These are phyloP conservation scores for Iguana delicatissima DNA, from an alignment of 2,797 vertebrate species.

Conservation along the genomic window DNA sequence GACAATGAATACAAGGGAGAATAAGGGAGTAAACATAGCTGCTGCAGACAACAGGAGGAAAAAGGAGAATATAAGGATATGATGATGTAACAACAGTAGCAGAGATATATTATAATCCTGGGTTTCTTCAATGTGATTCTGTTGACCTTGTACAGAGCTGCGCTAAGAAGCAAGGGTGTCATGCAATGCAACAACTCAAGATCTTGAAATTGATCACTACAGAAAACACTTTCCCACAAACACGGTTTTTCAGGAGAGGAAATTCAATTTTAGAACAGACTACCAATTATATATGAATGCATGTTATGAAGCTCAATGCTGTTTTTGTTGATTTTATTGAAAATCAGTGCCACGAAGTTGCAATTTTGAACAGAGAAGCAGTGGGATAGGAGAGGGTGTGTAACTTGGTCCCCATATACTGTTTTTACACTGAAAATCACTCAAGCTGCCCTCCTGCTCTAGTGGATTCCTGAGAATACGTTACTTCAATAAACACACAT, in stretches of 20 bases:
- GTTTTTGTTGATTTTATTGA: neutral
- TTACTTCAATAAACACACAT: neutral
- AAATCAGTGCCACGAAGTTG: neutral
- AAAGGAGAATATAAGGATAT: neutral
- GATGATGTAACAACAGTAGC: neutral
- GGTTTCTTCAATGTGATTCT: neutral
- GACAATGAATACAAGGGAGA: neutral
- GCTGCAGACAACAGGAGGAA: neutral
- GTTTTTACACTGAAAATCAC: neutral
- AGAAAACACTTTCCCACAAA: constrained; percentile 22
- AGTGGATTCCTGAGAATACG: neutral
- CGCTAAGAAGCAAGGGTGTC: neutral
- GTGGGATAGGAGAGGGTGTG: neutral
- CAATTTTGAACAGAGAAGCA: neutral
- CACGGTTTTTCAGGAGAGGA: neutral
- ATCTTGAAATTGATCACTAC: neutral
- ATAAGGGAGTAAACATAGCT: neutral
- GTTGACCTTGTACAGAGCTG: constrained; percentile 7
- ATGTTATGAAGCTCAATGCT: neutral
- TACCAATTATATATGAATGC: neutral
- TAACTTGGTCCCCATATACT: neutral
- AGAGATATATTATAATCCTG: neutral
- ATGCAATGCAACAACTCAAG: neutral
- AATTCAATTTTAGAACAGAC: neutral
- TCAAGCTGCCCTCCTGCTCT: neutral